Evolutionary conservation across 2,797 vertebrate species (phyloP).

Genomic region (Etheostoma nigrum): DNA sequence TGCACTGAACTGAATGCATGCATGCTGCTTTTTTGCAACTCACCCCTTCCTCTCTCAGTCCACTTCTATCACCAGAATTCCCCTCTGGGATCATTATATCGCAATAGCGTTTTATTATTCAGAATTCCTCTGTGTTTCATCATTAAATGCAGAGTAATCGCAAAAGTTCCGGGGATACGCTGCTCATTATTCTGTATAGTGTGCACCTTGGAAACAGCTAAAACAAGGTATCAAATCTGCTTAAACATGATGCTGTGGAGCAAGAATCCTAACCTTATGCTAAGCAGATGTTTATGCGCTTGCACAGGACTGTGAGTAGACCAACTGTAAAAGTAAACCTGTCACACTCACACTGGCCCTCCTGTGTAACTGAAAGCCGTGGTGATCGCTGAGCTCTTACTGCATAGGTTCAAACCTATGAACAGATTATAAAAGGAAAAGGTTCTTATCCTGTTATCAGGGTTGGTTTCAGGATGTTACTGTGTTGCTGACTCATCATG

Average conservation of each 20-base stretch:
- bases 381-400: constrained; percentile 24
- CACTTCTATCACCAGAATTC: constrained; percentile 29
- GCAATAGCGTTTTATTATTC: constrained; percentile 50
- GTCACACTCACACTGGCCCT: constrained; percentile 24
- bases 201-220: constrained; percentile 9
- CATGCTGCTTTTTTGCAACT: constrained; percentile 8
- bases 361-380: constrained; percentile 5
- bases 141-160: constrained; percentile 47
- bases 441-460: constrained; percentile 51
- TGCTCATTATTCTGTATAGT: constrained; percentile 30
- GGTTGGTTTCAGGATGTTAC: constrained; percentile 42
- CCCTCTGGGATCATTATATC: constrained; percentile 55
- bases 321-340: constrained; percentile 10
- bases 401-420: constrained; percentile 14
- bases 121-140: constrained; percentile 48
- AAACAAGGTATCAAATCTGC: constrained; percentile 22
- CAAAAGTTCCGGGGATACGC: background rate
- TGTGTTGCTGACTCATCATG: constrained; percentile 32
- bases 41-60: constrained; percentile 9
- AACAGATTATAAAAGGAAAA: constrained; percentile 31
- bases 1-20: constrained; percentile 50
- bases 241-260: constrained; percentile 22
- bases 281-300: constrained; percentile 36
- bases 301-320: constrained; percentile 29
- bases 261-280: constrained; percentile 16